phyloP scores from a whole-genome alignment of 2,888 invertebrate genomes.

The Lampropteryx suffumata region DNA sequence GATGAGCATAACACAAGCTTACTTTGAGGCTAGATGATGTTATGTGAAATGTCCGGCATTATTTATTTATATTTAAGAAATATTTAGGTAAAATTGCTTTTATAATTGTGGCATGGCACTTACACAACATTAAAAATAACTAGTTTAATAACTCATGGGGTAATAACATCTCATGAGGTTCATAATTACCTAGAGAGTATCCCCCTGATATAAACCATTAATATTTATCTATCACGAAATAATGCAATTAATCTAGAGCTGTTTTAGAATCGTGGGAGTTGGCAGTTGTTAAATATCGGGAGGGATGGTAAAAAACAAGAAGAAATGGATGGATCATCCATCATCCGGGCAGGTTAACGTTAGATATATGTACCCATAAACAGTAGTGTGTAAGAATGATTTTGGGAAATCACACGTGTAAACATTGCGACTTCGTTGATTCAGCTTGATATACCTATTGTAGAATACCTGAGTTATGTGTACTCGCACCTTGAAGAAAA shows the following conservation, averaged over 20 bases:
- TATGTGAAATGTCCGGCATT: no score
- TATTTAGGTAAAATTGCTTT: no score
- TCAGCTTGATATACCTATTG: no score
- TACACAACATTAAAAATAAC: conserved; percentile 53
- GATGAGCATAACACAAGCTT: no score
- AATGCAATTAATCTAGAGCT: conserved; percentile 77
- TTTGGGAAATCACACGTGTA: conserved; percentile 9
- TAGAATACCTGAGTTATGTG: no score
- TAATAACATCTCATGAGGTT: conserved; percentile 62
- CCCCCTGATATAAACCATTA: conserved; percentile 67
- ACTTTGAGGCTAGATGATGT: no score
- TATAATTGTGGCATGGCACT: no score
- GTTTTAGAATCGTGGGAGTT: conserved; percentile 76
- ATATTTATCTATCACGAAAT: conserved; percentile 77
- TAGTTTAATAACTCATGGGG: conserved; percentile 62
- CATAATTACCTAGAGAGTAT: conserved; percentile 73
- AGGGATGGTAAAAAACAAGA: conserved; percentile 64
- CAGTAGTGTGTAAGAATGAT: conserved; percentile 44
- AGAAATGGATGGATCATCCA: conserved; percentile 55
- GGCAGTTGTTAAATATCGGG: conserved; percentile 57
- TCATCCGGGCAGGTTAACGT: conserved; percentile 73
- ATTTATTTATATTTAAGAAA: no score
- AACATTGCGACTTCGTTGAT: no score
- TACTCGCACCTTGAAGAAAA: no score
- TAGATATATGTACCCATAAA: conserved; percentile 56